A percentile compares a stretch with the other conserved stretches of the same genome.
Evolutionary conservation across 2,113 vertebrate genomes (phyloP).

Genomic region (Ictidomys tridecemlineatus): DNA sequence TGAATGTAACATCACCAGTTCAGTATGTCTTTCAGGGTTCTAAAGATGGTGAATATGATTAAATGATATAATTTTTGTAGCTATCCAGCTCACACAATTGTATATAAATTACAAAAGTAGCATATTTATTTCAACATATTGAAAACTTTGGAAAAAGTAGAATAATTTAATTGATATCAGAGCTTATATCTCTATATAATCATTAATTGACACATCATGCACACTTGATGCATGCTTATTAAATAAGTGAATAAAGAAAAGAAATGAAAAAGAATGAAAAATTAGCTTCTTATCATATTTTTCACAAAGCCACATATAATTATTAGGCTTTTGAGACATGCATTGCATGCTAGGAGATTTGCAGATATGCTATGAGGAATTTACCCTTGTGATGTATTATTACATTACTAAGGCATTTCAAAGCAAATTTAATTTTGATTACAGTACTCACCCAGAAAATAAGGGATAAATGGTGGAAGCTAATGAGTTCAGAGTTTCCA

Average conservation of each 20-base stretch:
- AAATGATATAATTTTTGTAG: not conserved
- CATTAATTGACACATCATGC: not conserved
- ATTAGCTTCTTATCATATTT: constrained; percentile 39
- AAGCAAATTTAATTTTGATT: constrained; percentile 81
- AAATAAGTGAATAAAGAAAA: constrained; percentile 25
- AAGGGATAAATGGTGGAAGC: constrained; percentile 58
- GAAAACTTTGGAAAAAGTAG: constrained; percentile 6
- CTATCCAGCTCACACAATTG: not conserved
- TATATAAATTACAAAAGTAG: not conserved
- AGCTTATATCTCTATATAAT: not conserved
- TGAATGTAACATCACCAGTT: not conserved
- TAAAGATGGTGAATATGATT: not conserved
- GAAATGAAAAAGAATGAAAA: constrained; percentile 33
- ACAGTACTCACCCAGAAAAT: constrained; percentile 67
- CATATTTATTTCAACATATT: constrained; percentile 2
- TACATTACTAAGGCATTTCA: constrained; percentile 69
- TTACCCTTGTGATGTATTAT: constrained; percentile 58
- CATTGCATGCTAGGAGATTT: constrained; percentile 8
- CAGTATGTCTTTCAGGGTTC: not conserved
- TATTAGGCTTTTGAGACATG: constrained; percentile 33
- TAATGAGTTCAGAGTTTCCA: constrained; percentile 72
- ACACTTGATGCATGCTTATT: not conserved
- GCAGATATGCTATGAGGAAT: constrained; percentile 52
- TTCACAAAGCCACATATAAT: constrained; percentile 44
- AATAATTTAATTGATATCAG: constrained; percentile 8